A percentile compares a stretch with the other conserved stretches of the same genome.
phyloP scores from a whole-genome alignment of 2,888 invertebrate species.

The Xylocampa areola region DNA sequence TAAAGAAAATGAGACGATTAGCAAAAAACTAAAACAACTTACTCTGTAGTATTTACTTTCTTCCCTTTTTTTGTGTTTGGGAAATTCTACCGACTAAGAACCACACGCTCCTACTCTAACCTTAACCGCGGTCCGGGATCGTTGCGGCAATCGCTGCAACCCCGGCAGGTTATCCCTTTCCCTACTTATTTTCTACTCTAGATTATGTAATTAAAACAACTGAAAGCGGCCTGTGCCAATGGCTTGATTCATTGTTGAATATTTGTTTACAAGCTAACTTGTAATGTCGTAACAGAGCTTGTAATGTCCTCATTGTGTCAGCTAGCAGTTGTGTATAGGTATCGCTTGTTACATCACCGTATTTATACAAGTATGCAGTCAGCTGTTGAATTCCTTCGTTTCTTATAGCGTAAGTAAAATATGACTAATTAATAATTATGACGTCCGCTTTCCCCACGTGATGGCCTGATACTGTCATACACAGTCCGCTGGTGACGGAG shows the following conservation, averaged over 20 bases:
- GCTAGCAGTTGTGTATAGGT: constrained; percentile 42
- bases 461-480: constrained; percentile 43
- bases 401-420: constrained; percentile 31
- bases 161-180: no score
- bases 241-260: constrained; percentile 49
- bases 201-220: no score
- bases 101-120: no score
- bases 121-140: no score
- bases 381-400: constrained; percentile 53
- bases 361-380: constrained; percentile 47
- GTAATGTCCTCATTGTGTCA: constrained; percentile 60
- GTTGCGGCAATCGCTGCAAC: no score
- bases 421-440: constrained; percentile 52
- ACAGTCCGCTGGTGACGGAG: constrained; percentile 40
- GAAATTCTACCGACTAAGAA: no score
- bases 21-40: no score
- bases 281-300: constrained; percentile 52
- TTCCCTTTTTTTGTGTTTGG: no score
- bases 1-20: no score
- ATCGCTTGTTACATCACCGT: constrained; percentile 47
- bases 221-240: constrained; percentile 11
- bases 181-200: constrained; percentile 12
- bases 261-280: constrained; percentile 51
- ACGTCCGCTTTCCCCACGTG: constrained; percentile 35
- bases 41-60: no score